Base-by-base conservation (phyloP, 2,888 invertebrate species). In the Drosophila mercatorum region DNA sequence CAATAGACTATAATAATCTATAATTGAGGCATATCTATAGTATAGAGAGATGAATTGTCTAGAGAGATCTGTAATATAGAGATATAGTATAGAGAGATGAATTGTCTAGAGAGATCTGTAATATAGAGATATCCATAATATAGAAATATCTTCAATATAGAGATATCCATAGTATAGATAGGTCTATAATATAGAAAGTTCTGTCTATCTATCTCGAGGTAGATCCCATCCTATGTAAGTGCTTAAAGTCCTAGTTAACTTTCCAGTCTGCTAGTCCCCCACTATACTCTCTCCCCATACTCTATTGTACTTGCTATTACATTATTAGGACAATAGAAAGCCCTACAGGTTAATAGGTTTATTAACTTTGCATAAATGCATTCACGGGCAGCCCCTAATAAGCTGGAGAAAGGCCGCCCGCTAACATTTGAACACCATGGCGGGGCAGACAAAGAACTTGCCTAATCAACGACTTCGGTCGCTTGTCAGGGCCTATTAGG, bases 341-440 rank as follows among this genome's bases (percentile, higher is more conserved):
- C 73, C 36, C 62, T 52, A 34, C 74, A 78, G 74, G 68, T 78
- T 68, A 52, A 63, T 44, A 34, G 22, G 8, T 40, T 67, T 43
- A 66, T 66, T 43, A 59, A 47, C 38, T 68, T 68, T 46, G 31
- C 17, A 38, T 34, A 43, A 61, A 56, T 58, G 12, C 44, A 10
- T 53, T 26, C 56, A 6, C 47, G 12, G 26, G 22, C 47, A 53
- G 62, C 62, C 65, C 49, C 58, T 72, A 75, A 73, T 74, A 77
- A 58, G 71, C 73, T 12, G 26, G 36, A 66, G 56, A 72, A 73
- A 71, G 78, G 66, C 64, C 75, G 59, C 75, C 82, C 78, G 76
- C 72, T 75, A 80, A 68, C 62, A 65, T 67, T 68, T n/a, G 51
- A 81, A 81, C 85, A 81, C 88, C 83, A 47, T 52, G 52, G 10